Base-by-base conservation (phyloP, 2,888 invertebrate species). In the Cynaeus angustus region DNA sequence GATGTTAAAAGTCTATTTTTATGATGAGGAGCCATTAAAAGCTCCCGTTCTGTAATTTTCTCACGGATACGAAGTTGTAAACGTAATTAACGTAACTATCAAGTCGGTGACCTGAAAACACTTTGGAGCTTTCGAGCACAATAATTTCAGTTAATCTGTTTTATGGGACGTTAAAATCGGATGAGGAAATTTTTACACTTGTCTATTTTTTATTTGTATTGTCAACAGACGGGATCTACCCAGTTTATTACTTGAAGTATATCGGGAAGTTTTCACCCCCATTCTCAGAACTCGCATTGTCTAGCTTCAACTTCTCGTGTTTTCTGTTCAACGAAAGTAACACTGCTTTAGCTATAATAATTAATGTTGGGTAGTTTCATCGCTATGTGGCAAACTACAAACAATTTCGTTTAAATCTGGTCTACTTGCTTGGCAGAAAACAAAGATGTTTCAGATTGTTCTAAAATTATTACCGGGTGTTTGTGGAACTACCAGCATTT, bases 41-140 rank as follows among this genome's bases (percentile, higher is more conserved):
- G 46, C 33, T 59, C 33, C n/a, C 45, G 46, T 26, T 59, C 45
- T 46, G 30, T 43, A 46, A 59, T 59, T 59, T 46, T 30, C 59
- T 46, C 45, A 46, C 45, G 45, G 30, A 50, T 52, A 52, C 21
- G 28, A 52, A 21, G 52, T 26, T 28, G 38, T 52, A 52, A 64
- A 64, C 52, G 52, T 64, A 50, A 64, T 64, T 64, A 64, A 50
- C 64, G 62, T 64, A 52, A 50, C 52, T 64, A 61, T 61, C 30
- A 64, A 64, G 64, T 52, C 41, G 28, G 50, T 50, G 52, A 64
- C 64, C 52, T 28, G 64, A 52, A 64, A 64, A 16, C 56, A 38
- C 13, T 28, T 4, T 26, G 8, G 16, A 9, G 46, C 46, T 46
- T 37, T 7, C 14, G 28, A 56, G 41, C 33, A 41, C 41, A 41